Percentiles rank a stretch among this genome's conserved stretches.
Evolutionary conservation across 2,113 vertebrate species (phyloP).

Genomic region (Empidonax traillii): DNA sequence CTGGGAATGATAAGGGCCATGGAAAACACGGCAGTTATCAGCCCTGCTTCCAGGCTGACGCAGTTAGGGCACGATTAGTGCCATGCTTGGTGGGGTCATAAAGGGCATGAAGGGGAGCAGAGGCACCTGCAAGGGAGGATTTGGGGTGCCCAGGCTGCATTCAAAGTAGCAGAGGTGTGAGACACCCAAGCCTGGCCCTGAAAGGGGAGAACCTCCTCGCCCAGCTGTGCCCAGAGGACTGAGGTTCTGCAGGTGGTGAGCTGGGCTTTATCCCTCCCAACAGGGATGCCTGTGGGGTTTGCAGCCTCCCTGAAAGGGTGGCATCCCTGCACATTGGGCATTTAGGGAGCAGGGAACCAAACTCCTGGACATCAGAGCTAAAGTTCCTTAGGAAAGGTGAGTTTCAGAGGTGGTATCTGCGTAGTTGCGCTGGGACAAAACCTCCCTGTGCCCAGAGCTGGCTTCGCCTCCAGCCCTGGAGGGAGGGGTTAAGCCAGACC

Average conservation of each 20-base stretch:
- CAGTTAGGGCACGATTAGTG: not conserved
- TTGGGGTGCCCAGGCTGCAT: not conserved
- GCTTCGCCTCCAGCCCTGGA: not conserved
- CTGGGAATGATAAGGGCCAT: not conserved
- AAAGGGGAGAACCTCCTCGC: not conserved
- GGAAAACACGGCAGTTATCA: not conserved
- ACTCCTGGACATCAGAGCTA: not conserved
- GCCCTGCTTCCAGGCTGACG: not conserved
- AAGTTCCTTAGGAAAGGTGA: not conserved
- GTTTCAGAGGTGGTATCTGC: not conserved
- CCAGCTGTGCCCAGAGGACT: not conserved
- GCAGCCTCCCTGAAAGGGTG: fast-evolving
- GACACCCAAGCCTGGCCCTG: not conserved
- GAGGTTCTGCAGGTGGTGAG: fast-evolving
- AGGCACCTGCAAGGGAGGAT: not conserved
- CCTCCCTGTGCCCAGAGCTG: not conserved
- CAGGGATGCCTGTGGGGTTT: not conserved
- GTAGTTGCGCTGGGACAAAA: not conserved
- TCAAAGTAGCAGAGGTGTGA: not conserved
- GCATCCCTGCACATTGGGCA: fast-evolving
- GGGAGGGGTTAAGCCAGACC: not conserved
- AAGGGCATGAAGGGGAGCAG: fast-evolving
- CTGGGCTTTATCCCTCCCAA: not conserved
- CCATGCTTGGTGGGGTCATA: not conserved
- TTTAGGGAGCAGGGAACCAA: not conserved